Evolutionary conservation across 2,888 invertebrate genomes (phyloP), one percentile per base, ranked within the genome.

Genomic region (Yponomeuta sedellus): DNA sequence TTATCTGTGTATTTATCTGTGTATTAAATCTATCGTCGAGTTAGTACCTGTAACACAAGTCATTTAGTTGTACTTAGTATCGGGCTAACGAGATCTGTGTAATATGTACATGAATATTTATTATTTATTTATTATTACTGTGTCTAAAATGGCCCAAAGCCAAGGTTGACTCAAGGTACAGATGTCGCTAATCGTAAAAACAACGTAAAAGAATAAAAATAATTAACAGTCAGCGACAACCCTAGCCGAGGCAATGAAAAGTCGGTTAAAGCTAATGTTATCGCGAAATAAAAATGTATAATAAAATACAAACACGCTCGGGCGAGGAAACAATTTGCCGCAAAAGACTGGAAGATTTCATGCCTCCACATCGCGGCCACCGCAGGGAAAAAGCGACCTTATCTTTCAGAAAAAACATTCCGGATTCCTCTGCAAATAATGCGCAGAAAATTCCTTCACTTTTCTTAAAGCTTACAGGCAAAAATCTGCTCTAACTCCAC

Each of bases 251-350:
- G 90, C 90, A 89, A 91, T 91, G 90, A 91, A 91, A 91, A 91
- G 89, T 90, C 90, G 88, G 90, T 91, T 90, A 90, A 52, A 90
- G 91, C 90, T 90, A 91, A 91, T 91, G 90, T 91, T 91, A 91
- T 91, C 90, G 90, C 85, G 87, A 84, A 90, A 90, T 91, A 91
- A 91, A 91, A 91, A 90, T 89, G 90, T 91, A 90, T 91, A 90
- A 90, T 91, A 91, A 91, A 91, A 91, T 90, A 90, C 89, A 88
- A 90, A 89, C 90, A 89, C 84, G 87, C 84, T 82, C 44, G 44
- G 86, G 87, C 84, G 88, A 88, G 91, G 89, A 90, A 90, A 91
- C 89, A 91, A 90, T 90, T 90, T 90, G 88, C 89, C 88, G 86
- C 86, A 82, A 85, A 88, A 89, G 88, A 87, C 88, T 83, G 86